Conservation (phyloP, 2,888 invertebrate species). For the Dicyrtoma fusca region DNA sequence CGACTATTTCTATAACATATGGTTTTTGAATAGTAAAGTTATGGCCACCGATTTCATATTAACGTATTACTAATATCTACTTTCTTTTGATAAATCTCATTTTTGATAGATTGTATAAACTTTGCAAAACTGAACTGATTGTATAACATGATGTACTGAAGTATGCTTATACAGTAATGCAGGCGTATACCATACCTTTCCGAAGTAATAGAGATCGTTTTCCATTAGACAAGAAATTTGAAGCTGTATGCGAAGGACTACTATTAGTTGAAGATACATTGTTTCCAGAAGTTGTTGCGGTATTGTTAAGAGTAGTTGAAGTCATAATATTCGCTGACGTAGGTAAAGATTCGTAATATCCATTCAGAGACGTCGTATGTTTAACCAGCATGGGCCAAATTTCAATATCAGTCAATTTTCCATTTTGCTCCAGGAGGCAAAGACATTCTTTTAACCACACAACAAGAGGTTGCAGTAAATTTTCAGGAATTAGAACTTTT, state of each 20-base stretch:
- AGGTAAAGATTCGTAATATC: slow-evolving; percentile 39
- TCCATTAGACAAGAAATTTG: slow-evolving; percentile 50
- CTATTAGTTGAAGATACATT: slow-evolving; percentile 27
- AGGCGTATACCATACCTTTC: too few relatives aligned
- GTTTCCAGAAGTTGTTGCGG: slow-evolving; percentile 31
- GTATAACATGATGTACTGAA: too few relatives aligned
- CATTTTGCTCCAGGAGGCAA: slow-evolving; percentile 52
- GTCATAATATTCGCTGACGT: slow-evolving; percentile 8
- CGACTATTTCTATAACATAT: too few relatives aligned
- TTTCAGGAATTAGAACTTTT: slow-evolving; percentile 55
- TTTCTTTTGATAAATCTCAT: too few relatives aligned
- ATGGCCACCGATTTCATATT: too few relatives aligned
- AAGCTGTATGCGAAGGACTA: slow-evolving; percentile 49
- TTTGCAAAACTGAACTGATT: too few relatives aligned
- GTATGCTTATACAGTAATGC: too few relatives aligned
- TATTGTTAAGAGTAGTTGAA: not conserved
- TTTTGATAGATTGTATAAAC: too few relatives aligned
- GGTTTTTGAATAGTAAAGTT: too few relatives aligned
- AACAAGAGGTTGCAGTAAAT: slow-evolving; percentile 50
- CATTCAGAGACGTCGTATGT: slow-evolving; percentile 45
- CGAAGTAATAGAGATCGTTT: slow-evolving; percentile 45
- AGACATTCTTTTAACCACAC: slow-evolving; percentile 53
- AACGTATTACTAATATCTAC: too few relatives aligned
- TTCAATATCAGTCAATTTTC: slow-evolving; percentile 52
- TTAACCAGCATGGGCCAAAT: slow-evolving; percentile 53